Base-by-base conservation (phyloP, 1,140 invertebrate genomes). In the Xylocopa sonorina region DNA sequence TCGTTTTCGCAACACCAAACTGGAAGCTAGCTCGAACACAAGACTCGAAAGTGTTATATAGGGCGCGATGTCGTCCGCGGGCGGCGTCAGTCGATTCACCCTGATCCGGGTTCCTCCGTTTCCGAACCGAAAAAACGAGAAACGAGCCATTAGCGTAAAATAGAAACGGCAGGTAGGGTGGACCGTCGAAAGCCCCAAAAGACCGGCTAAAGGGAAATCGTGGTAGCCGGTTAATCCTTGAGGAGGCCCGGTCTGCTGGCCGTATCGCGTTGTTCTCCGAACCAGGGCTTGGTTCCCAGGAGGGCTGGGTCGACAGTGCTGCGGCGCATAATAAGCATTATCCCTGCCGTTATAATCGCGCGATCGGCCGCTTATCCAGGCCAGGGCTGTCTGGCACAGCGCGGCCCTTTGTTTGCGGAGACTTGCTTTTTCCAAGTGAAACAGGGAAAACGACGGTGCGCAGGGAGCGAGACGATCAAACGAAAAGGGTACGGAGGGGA, bases 341-440 rank as follows among this genome's bases (percentile, higher is more conserved):
- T 86, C 68, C 60, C 60, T 67, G 68, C 68, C 76, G 76, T 82
- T 86, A 86, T 85, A 86, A 87, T 82, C 82, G 73, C 60, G 57
- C 75, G 78, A 86, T 80, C 76, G 83, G 80, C 53, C 73, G 82
- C 84, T 85, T 83, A 86, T 83, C 83, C 74, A 80, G 81, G 77
- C 75, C 80, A 85, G 84, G 67, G 51, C 84, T 85, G 83, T 74
- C 80, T 69, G 82, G 63, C 82, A 60, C 79, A 58, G 68, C 68
- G 50, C 57, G 67, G 80, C 84, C 84, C 84, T 89, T 90, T 90
- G 89, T 89, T 89, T 89, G 87, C 85, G 80, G 83, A 88, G 85
- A 87, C 86, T 88, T 82, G 87, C 82, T 83, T 88, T 88, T 88
- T 79, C 82, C 78, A 73, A 76, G 64, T 74, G 69, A 72, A 57